These are phyloP conservation scores for Mallotus villosus DNA, from an alignment of 2,797 vertebrate species.

Conservation along the genomic window DNA sequence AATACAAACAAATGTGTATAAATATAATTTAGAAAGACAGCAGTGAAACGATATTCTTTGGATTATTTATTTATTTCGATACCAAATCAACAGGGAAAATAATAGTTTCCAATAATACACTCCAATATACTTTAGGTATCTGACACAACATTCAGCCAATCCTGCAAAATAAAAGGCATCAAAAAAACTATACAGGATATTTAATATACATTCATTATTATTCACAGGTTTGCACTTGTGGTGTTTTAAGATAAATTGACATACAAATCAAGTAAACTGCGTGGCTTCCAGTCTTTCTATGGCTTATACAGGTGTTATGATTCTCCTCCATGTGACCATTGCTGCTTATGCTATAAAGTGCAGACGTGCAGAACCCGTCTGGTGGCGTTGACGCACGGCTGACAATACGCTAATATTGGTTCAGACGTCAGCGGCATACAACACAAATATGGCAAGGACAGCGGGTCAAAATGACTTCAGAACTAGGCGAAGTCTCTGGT, in stretches of 20 bases:
- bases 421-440: background rate
- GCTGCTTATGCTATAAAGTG: background rate
- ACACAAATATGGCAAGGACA: conserved; percentile 28
- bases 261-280: conserved; percentile 35
- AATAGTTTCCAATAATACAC: conserved; percentile 28
- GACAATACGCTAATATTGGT: too few relatives aligned
- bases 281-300: conserved; percentile 47
- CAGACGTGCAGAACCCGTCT: background rate
- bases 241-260: conserved; percentile 53
- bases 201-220: conserved; percentile 56
- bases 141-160: conserved; percentile 36
- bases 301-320: conserved; percentile 35
- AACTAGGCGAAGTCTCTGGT: conserved; percentile 46
- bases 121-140: conserved; percentile 11
- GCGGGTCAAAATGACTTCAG: conserved; percentile 25
- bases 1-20: background rate
- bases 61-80: conserved; percentile 63
- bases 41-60: conserved; percentile 13
- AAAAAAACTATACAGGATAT: conserved; percentile 49
- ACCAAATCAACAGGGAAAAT: conserved; percentile 57
- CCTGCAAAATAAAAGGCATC: conserved; percentile 53
- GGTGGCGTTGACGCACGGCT: background rate
- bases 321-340: conserved; percentile 25
- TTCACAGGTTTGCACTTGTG: conserved; percentile 77
- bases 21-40: background rate